Evolutionary conservation across 1,140 invertebrate genomes (phyloP), one percentile per base, ranked within the genome.

Genomic region (Acarapis woodi): DNA sequence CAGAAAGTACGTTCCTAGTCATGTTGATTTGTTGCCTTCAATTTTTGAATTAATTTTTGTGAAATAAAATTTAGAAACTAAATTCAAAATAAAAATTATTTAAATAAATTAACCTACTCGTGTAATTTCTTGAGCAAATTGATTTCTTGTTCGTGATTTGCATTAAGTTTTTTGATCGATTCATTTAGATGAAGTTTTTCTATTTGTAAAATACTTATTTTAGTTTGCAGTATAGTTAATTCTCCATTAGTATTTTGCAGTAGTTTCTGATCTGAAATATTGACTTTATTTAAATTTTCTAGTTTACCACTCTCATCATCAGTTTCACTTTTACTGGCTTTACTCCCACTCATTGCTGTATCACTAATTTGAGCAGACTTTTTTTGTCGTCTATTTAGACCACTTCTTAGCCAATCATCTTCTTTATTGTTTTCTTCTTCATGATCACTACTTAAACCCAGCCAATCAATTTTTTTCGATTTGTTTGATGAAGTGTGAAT

Each of bases 11-110:
- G 16, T 43, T 34, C 0, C 25, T 42, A 5, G 42, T 43, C 32
- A 43, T 41, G 19, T 14, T 18, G 18, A 43, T 21, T 31, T 43
- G 42, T 30, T 43, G 42, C 22, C 42, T 43, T 22, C 18, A 15
- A 0, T 15, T 9, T 4, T 20, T 8, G 31, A 32, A 31, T 3
- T 3, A 25, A 28, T 34, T 25, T 16, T 25, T 25, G 25, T 35
- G 21, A 12, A 14, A 35, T 5, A 15, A 30, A 19, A 3, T 38
- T 30, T n/a, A n/a, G n/a, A n/a, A n/a, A n/a, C n/a, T n/a, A n/a
- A n/a, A n/a, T n/a, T n/a, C n/a, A n/a, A n/a, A n/a, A 4, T 16
- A 4, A 32, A 15, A 18, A 32, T 6, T 14, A 3, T 29, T 9
- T 8, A 12, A 8, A 22, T 3, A 21, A 9, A 6, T 5, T 1